Percentiles rank a stretch among this genome's conserved stretches.
Conservation (phyloP, 2,797 vertebrate species). For the Halcyon smyrnensis region DNA sequence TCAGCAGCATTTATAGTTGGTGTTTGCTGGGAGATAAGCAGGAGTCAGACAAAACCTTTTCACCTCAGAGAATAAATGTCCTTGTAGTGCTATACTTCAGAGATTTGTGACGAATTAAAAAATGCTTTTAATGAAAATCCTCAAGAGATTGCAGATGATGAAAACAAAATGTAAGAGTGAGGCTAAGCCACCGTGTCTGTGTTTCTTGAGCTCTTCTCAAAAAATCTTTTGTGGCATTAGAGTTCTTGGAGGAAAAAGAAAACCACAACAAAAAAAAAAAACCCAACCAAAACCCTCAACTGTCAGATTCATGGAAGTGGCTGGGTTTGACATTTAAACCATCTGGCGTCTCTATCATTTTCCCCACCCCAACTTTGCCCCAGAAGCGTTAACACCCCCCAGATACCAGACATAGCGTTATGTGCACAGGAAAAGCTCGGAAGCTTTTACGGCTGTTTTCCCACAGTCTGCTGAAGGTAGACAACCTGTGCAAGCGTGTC, state of each 20-base stretch:
- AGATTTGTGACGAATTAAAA: background rate
- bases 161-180: background rate
- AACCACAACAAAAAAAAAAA: background rate
- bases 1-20: background rate
- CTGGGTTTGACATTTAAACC: background rate
- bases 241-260: background rate
- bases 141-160: background rate
- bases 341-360: background rate
- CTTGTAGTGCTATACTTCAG: background rate
- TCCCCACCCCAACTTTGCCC: background rate
- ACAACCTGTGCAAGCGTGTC: background rate
- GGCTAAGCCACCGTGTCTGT: background rate
- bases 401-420: fast-evolving
- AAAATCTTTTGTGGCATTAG: background rate
- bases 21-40: background rate
- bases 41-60: background rate
- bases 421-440: background rate
- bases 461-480: background rate
- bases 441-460: background rate
- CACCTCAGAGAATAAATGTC: background rate
- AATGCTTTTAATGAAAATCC: background rate
- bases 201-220: background rate
- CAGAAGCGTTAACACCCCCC: background rate
- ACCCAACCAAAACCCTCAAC: background rate
- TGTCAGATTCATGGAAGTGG: background rate